Base-by-base conservation (phyloP, 37 sponge, comb jelly and placozoan genomes). In the Geodia barretti region DNA sequence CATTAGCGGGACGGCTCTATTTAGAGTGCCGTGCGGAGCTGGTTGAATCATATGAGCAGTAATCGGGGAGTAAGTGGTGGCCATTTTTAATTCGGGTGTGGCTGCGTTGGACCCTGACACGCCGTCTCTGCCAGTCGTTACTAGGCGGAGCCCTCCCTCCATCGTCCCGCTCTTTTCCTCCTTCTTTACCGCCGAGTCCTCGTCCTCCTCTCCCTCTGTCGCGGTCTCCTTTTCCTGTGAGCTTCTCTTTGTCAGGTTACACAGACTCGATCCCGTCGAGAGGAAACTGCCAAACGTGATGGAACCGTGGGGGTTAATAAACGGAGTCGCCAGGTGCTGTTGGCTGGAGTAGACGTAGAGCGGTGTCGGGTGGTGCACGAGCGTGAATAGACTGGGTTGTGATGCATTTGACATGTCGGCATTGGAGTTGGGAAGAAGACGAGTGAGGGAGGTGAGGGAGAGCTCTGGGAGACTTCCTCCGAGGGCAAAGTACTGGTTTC, bases 401-500 rank as follows among this genome's bases (percentile, higher is more conserved):
- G 84, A 79, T 26, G 73, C 21, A 3, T 70, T 67, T 60, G 24
- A 54, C 8, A 43, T 28, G 54, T 72, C 84, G 40, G 85, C 41
- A 21, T 79, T 41, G 32, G 92, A 86, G 80, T 78, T 91, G 26
- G 88, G 88, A 1, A 93, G 83, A 24, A 93, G 87, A 8, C 93
- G 86, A 38, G 84, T 43, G 30, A 93, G 86, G 1, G 93, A 88
- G 41, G 84, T 87, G 38, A 93, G 79, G 38, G 93, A 93, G 59
- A 93, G 89, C 33, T 93, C 93, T 30, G 93, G 93, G 29, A 93
- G 83, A 74, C 93, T 93, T 9, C 93, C 93, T 34, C 93, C 90
- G 41, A 83, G 88, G 38, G 88, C 93, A 74, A 79, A 73, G 74
- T 93, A 93, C 71, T 93, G 93, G 74, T 77, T 85, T 28, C 87